Evolutionary conservation across 1,140 invertebrate species (phyloP), one percentile per base, ranked within the genome.

Genomic region (Samia ricini): DNA sequence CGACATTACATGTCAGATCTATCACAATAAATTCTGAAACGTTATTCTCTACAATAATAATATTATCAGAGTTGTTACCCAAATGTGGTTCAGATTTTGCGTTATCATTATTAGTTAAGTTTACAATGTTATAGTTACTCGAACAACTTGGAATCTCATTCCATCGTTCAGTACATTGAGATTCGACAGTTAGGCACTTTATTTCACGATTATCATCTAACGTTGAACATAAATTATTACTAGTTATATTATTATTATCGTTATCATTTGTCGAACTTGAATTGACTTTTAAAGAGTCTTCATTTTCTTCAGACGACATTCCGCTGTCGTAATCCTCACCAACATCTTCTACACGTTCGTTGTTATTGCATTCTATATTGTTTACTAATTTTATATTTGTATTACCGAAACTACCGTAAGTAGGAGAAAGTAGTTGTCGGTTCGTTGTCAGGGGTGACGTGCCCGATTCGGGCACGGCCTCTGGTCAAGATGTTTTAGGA

Each of bases 131-230:
- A 81, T 79, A 76, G 77, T 81, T 72, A 64, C 77, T 82, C 56
- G 87, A 89, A 83, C 85, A 89, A 80, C 84, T 79, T n/a, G 88
- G 88, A 90, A 90, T 90, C 74, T 86, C 88, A 88, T 88, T 88
- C 84, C 84, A 77, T 48, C 64, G 76, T 70, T 81, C 76, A 77
- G 69, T 81, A 79, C 77, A 69, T 58, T 78, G 76, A 78, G 77
- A 77, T 74, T 82, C 72, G 66, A 69, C 78, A 66, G 68, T 83
- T 86, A 90, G 85, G 85, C 88, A 90, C 88, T 90, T 84, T 63
- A 65, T 84, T 61, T 69, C 64, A 54, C 66, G 60, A 60, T 79
- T 74, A 61, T 74, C 69, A 19, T 71, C 64, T 71, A 79, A 63
- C 61, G 33, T 66, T 61, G 69, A 64, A 75, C 62, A 76, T 74